Evolutionary conservation across 2,797 vertebrate species (phyloP).

Genomic region (Mus spretus): DNA sequence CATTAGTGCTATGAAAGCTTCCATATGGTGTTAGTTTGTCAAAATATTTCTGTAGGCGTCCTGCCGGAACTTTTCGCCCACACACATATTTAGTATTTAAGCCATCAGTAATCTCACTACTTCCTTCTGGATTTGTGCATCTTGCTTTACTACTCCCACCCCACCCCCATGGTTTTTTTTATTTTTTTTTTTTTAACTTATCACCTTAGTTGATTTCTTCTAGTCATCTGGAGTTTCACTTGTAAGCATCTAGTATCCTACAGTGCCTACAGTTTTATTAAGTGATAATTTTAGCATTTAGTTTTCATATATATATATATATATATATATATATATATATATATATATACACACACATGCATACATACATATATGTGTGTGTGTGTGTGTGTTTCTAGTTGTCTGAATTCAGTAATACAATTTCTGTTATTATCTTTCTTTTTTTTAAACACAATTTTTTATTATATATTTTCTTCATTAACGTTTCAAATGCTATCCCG

Average conservation of each 20-base stretch:
- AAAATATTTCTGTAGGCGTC: conserved; percentile 81
- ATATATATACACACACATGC: background rate
- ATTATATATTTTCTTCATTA: too few relatives aligned
- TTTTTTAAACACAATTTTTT: too few relatives aligned
- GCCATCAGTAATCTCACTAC: conserved; percentile 46
- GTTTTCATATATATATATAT: background rate
- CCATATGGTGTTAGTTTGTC: conserved; percentile 83
- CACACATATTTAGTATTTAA: conserved; percentile 71
- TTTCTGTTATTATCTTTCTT: conserved; percentile 1
- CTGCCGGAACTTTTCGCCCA: conserved; percentile 67
- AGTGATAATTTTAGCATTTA: background rate
- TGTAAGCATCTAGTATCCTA: background rate
- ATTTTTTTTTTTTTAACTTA: background rate
- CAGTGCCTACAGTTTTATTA: background rate
- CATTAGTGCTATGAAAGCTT: conserved; percentile 67
- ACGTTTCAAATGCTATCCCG: too few relatives aligned
- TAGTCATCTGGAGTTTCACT: background rate
- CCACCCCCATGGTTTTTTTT: background rate
- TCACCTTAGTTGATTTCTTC: background rate
- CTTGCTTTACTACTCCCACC: background rate
- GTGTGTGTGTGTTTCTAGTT: conserved; percentile 14
- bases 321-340: background rate
- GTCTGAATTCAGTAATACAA: background rate
- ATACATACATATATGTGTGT: too few relatives aligned
- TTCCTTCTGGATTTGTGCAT: background rate